Evolutionary conservation across 2,113 vertebrate species (phyloP).

Genomic region (Lontra canadensis): DNA sequence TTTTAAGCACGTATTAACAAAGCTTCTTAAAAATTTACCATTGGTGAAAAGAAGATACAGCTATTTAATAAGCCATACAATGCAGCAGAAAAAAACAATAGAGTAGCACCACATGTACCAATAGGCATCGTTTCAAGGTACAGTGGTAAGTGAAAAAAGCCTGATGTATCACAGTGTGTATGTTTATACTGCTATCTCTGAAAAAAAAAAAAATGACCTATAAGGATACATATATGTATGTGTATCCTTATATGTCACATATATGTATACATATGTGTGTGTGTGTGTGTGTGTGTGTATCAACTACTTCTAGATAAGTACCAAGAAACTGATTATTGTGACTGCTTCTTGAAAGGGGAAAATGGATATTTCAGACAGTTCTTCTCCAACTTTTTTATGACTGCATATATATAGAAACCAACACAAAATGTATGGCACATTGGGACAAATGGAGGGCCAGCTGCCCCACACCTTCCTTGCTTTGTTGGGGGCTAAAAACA

Average conservation of each 20-base stretch:
- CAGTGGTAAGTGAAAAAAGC: not conserved
- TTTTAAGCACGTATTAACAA: conserved; percentile 3
- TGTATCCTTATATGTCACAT: no score
- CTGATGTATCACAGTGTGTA: not conserved
- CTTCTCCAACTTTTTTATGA: not conserved
- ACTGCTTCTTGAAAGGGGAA: not conserved
- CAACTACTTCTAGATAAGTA: not conserved
- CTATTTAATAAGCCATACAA: not conserved
- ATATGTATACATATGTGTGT: not conserved
- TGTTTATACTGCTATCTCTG: not conserved
- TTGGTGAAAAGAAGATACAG: not conserved
- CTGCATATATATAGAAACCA: not conserved
- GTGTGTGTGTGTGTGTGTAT: not conserved
- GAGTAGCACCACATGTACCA: not conserved
- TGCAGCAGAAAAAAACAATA: not conserved
- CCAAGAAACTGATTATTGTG: not conserved
- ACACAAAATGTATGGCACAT: not conserved
- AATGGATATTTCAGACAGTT: not conserved
- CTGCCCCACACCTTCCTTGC: not conserved
- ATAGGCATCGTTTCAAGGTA: not conserved
- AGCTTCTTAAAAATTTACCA: not conserved
- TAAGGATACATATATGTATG: not conserved
- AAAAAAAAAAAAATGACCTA: not conserved
- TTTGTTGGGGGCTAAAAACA: not conserved
- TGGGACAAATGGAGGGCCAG: not conserved